Conservation (phyloP, 2,888 invertebrate species). For the Macrostomum cliftonense region DNA sequence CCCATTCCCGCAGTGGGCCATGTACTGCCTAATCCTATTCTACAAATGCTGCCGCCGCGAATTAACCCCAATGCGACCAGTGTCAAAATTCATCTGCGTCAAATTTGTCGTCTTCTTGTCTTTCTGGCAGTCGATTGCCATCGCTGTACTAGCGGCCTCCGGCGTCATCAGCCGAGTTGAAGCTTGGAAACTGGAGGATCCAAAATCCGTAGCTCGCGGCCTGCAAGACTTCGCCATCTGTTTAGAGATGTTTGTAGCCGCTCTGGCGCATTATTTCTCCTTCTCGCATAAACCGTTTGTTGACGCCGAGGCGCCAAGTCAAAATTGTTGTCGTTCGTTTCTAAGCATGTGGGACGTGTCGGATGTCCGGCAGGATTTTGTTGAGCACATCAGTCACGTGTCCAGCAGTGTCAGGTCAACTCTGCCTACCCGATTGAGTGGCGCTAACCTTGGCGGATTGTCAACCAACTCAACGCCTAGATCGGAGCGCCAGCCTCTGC, state of each 20-base stretch:
- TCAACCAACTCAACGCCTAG: too few relatives aligned
- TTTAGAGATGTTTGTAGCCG: conserved; percentile 90
- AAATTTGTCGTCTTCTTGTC: conserved; percentile 93
- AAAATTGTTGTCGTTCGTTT: conserved; percentile 51
- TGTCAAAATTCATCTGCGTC: conserved; percentile 84
- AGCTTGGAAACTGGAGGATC: conserved; percentile 48
- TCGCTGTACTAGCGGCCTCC: conserved; percentile 64
- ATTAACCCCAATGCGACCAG: conserved; percentile 71
- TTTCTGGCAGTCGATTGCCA: conserved; percentile 84
- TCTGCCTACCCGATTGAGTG: too few relatives aligned
- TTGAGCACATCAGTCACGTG: conserved; percentile 75
- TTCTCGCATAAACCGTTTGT: conserved; percentile 78
- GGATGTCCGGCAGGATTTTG: conserved; percentile 73
- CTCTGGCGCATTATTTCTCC: conserved; percentile 80
- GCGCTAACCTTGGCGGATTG: too few relatives aligned
- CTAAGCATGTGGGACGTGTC: conserved; percentile 88
- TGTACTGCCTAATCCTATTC: conserved; percentile 84
- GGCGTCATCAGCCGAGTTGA: conserved; percentile 54
- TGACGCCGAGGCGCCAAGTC: conserved; percentile 23
- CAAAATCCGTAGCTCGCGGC: conserved; percentile 57
- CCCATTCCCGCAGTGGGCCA: conserved; percentile 45
- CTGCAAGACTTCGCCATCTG: conserved; percentile 82
- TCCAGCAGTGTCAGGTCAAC: too few relatives aligned
- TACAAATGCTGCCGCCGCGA: conserved; percentile 71
- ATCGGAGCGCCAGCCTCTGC: too few relatives aligned